Evolutionary conservation across 2,888 invertebrate genomes (phyloP).

Genomic region (Hirtodrosophila alboralis): DNA sequence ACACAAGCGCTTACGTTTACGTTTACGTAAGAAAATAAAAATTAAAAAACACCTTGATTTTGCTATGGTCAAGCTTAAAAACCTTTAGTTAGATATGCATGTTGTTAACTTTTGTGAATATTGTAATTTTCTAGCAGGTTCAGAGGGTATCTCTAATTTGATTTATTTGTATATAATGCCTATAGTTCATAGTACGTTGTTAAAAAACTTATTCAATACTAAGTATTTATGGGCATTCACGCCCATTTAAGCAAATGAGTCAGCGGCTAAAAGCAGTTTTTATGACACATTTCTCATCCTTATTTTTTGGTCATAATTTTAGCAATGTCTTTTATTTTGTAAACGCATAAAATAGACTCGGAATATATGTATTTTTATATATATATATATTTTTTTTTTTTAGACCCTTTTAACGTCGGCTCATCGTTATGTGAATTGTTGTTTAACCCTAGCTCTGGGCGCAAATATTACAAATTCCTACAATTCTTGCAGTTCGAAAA

Average conservation of each 20-base stretch:
- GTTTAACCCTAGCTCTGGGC: conserved; percentile 26
- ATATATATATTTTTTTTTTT: conserved; percentile 1
- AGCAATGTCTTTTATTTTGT: conserved; percentile 44
- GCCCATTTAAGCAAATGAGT: conserved; percentile 53
- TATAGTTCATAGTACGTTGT: conserved; percentile 12
- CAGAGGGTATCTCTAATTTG: background rate
- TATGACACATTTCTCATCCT: conserved; percentile 50
- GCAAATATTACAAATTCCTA: conserved; percentile 51
- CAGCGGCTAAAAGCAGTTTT: conserved; percentile 51
- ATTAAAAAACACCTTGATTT: too few relatives aligned
- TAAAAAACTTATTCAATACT: background rate
- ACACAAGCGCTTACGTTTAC: too few relatives aligned
- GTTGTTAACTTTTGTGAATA: background rate
- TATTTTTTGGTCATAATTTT: conserved; percentile 41
- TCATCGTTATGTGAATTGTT: conserved; percentile 33
- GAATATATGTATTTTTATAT: conserved; percentile 22
- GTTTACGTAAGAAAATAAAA: too few relatives aligned
- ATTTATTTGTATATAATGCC: conserved; percentile 10
- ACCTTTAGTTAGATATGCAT: too few relatives aligned
- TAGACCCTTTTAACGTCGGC: conserved; percentile 3
- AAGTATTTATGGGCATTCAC: conserved; percentile 43
- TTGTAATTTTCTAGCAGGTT: background rate
- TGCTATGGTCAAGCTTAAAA: too few relatives aligned
- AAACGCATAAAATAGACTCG: conserved; percentile 61
- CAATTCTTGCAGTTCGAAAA: conserved; percentile 24